These are phyloP conservation scores for Bothrops alternatus DNA, from an alignment of 2,797 vertebrate genomes.

Conservation along the genomic window DNA sequence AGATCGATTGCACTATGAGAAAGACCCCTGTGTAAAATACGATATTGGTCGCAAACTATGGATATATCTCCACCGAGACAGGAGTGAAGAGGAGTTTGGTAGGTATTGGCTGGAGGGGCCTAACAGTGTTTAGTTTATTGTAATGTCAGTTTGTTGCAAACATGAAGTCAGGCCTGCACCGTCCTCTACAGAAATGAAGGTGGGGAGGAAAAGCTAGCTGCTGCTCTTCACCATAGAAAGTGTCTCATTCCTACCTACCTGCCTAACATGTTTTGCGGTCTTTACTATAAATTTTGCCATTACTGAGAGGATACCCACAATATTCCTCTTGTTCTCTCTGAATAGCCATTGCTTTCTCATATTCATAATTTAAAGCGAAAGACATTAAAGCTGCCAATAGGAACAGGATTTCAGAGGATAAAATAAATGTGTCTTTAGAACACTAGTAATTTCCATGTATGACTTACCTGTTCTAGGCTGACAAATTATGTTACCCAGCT, in stretches of 20 bases:
- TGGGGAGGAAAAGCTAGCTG: too few relatives aligned
- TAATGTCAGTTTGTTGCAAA: not conserved
- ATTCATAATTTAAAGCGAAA: not conserved
- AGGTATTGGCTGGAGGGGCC: constrained; percentile 38
- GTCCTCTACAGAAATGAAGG: not conserved
- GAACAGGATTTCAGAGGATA: not conserved
- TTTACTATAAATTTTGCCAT: not conserved
- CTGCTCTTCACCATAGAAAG: not conserved
- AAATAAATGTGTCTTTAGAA: not conserved
- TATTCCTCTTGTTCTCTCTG: not conserved
- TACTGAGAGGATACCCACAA: not conserved
- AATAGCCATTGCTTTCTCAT: not conserved
- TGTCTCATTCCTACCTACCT: too few relatives aligned
- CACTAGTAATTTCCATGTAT: not conserved
- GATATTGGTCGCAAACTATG: constrained; percentile 96
- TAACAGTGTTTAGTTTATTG: not conserved
- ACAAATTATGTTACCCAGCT: not conserved
- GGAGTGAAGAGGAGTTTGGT: constrained; percentile 98
- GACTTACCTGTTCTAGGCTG: not conserved
- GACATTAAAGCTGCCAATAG: not conserved
- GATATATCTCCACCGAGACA: constrained; percentile 94
- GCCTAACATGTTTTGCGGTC: not conserved
- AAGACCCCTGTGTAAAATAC: constrained; percentile 97
- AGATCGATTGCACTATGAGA: constrained; percentile 95
- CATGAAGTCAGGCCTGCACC: not conserved